phyloP scores from a whole-genome alignment of 2,888 invertebrate genomes.

The Abrostola tripartita region DNA sequence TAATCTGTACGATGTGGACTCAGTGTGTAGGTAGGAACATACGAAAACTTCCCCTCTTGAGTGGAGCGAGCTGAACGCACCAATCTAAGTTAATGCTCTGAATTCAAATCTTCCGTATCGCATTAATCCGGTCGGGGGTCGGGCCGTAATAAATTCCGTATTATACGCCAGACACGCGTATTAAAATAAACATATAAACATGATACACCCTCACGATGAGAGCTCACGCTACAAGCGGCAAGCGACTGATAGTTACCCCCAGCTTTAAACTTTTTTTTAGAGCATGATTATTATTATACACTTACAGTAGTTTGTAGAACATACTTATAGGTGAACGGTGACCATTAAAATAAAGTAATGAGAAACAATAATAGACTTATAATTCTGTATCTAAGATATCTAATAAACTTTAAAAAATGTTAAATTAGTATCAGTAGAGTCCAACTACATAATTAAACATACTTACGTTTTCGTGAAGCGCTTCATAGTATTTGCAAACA shows the following conservation, averaged over 20 bases:
- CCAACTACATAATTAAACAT: no score
- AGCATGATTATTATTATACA: no score
- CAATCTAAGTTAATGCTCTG: conserved; percentile 87
- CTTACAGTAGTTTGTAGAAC: no score
- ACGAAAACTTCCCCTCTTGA: conserved; percentile 29
- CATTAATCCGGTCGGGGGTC: conserved; percentile 86
- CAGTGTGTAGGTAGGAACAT: conserved; percentile 6
- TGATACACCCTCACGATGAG: conserved; percentile 80
- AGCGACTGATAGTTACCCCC: conserved; percentile 44
- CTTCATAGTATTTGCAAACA: no score
- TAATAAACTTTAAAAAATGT: no score
- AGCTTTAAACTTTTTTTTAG: background rate
- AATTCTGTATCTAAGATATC: no score
- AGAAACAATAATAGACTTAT: no score
- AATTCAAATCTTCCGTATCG: conserved; percentile 88
- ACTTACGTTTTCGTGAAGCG: no score
- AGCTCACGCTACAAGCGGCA: conserved; percentile 60
- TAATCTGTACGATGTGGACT: background rate
- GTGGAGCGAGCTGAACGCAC: conserved; percentile 67
- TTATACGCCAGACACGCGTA: conserved; percentile 89
- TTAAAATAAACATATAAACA: conserved; percentile 89
- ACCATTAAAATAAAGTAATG: no score
- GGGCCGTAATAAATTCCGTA: conserved; percentile 87
- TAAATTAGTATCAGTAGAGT: no score
- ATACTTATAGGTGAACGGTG: no score